These are phyloP conservation scores for Tanypteryx hageni DNA, from an alignment of 2,888 invertebrate species.

Conservation along the genomic window DNA sequence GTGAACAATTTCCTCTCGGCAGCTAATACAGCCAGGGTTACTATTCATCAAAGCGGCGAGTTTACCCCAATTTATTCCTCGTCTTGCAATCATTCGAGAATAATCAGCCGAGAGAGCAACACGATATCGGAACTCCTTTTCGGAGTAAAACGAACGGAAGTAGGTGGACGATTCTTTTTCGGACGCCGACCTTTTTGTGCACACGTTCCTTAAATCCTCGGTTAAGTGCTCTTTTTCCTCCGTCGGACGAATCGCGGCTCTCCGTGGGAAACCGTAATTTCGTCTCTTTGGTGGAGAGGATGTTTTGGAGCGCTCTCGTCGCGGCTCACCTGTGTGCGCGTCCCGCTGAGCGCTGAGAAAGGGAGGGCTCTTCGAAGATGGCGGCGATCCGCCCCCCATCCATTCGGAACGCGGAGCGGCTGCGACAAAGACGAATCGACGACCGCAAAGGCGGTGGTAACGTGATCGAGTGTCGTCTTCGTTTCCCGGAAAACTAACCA, in stretches of 20 bases:
- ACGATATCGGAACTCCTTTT: neutral
- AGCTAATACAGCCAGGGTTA: too few relatives aligned
- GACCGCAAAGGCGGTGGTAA: constrained; percentile 40
- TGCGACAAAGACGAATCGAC: neutral
- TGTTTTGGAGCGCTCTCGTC: neutral
- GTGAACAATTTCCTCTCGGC: too few relatives aligned
- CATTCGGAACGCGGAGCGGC: too few relatives aligned
- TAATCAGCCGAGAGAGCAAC: neutral
- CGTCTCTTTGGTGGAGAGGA: neutral
- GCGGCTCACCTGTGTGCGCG: neutral
- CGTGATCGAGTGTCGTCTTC: neutral
- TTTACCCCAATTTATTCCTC: too few relatives aligned
- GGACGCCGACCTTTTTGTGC: neutral
- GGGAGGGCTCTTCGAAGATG: too few relatives aligned
- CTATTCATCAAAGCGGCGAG: too few relatives aligned
- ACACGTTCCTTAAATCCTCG: neutral
- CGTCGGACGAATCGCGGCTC: neutral
- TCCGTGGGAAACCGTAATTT: neutral
- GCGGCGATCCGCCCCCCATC: neutral
- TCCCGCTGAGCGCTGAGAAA: too few relatives aligned
- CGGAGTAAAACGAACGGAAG: neutral
- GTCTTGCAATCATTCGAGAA: too few relatives aligned
- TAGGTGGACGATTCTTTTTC: neutral
- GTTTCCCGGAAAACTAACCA: neutral
- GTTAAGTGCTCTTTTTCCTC: neutral